Evolutionary conservation across 2,888 invertebrate genomes (phyloP).

Genomic region (Pseudeuparius sepicola): DNA sequence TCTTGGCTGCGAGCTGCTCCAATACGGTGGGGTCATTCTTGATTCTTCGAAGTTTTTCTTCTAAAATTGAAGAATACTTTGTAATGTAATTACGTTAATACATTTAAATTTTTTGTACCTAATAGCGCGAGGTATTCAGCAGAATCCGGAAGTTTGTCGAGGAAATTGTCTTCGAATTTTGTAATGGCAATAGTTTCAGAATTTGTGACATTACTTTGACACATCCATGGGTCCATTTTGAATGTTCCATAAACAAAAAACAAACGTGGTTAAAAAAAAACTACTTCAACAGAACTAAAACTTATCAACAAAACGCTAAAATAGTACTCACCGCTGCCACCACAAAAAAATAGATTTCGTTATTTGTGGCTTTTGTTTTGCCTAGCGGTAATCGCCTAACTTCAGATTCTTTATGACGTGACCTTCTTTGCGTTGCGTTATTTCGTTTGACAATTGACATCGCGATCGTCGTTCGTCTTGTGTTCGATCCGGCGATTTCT

Average conservation of each 20-base stretch:
- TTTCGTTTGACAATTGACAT: too few species aligned
- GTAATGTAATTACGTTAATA: conserved; percentile 3
- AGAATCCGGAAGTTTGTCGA: conserved; percentile 31
- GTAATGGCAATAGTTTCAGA: conserved; percentile 21
- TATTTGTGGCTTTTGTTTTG: too few species aligned
- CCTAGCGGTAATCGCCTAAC: too few species aligned
- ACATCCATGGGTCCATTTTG: conserved; percentile 30
- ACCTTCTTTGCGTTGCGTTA: too few species aligned
- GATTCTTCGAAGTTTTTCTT: conserved; percentile 41
- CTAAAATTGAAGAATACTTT: conserved; percentile 31
- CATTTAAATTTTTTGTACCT: conserved; percentile 25
- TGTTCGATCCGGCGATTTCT: too few species aligned
- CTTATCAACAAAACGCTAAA: too few species aligned
- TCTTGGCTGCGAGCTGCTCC: conserved; percentile 41
- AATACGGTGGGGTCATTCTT: conserved; percentile 42
- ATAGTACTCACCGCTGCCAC: too few species aligned
- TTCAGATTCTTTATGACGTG: too few species aligned
- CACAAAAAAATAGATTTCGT: too few species aligned
- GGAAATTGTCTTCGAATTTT: conserved; percentile 35
- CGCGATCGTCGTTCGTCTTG: too few species aligned
- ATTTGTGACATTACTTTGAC: conserved; percentile 24
- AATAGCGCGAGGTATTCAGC: conserved; percentile 31
- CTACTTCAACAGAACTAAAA: too few species aligned
- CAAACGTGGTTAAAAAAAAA: too few species aligned
- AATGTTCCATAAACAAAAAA: conserved; percentile 6